phyloP scores from a whole-genome alignment of 1,140 invertebrate species.

The Lasioglossum albipes region DNA sequence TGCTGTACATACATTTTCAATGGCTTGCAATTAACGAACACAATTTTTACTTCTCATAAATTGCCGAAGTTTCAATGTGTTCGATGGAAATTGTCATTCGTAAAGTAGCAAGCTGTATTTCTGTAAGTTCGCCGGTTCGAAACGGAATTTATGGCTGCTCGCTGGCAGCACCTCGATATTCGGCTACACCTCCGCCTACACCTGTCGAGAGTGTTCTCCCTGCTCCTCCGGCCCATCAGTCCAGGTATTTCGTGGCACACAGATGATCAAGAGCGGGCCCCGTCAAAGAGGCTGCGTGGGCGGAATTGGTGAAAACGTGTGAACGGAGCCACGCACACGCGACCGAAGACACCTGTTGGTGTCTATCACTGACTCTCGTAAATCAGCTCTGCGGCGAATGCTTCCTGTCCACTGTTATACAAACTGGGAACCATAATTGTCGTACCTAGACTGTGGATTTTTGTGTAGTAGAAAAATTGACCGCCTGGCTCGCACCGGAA shows the following conservation, averaged over 20 bases:
- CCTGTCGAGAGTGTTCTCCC: conserved; percentile 28
- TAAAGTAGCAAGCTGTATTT: not conserved
- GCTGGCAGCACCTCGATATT: not conserved
- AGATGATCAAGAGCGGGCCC: conserved; percentile 18
- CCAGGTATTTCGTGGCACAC: conserved; percentile 37
- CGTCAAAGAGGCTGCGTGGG: conserved; percentile 36
- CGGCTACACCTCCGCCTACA: not conserved
- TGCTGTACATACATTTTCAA: too few relatives aligned
- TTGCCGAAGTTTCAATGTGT: too few relatives aligned
- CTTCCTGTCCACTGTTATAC: not conserved
- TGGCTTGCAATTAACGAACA: too few relatives aligned
- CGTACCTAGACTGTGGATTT: too few relatives aligned
- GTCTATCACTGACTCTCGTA: conserved; percentile 38
- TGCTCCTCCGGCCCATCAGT: not conserved
- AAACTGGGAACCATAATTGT: too few relatives aligned
- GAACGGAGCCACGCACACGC: conserved; percentile 44
- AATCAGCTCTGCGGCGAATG: conserved; percentile 39
- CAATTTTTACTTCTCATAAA: too few relatives aligned
- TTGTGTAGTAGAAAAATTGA: too few relatives aligned
- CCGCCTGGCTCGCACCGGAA: too few relatives aligned
- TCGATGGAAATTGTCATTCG: too few relatives aligned
- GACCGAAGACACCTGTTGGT: conserved; percentile 58
- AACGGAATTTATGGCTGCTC: not conserved
- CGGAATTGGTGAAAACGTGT: conserved; percentile 44
- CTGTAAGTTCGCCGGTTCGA: not conserved